phyloP scores from a whole-genome alignment of 2,113 vertebrate species.

The Podiceps cristatus region DNA sequence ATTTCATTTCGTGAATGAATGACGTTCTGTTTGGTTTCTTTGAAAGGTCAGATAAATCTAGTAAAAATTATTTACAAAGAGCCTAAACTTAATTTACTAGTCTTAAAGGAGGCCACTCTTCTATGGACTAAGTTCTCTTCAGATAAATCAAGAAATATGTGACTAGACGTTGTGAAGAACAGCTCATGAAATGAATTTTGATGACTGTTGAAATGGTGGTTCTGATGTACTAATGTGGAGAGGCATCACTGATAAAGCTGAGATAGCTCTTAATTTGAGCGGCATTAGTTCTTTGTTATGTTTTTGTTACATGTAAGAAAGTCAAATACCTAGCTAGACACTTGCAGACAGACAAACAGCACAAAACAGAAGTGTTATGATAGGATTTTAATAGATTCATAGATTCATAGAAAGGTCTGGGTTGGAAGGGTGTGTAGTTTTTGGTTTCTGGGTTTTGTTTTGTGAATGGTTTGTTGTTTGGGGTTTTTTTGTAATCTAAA shows the following conservation, averaged over 20 bases:
- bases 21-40: background rate
- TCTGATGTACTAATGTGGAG: background rate
- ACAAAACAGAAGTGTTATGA: background rate
- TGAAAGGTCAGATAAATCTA: background rate
- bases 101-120: background rate
- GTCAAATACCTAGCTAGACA: background rate
- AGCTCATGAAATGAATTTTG: background rate
- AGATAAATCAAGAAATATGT: background rate
- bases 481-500: background rate
- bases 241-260: background rate
- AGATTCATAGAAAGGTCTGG: too few relatives aligned
- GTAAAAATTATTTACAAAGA: background rate
- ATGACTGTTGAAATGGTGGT: background rate
- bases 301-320: background rate
- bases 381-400: background rate
- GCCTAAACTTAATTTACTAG: background rate
- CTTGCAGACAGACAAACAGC: background rate
- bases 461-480: too few relatives aligned
- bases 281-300: background rate
- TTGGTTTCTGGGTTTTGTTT: background rate
- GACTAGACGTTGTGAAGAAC: background rate
- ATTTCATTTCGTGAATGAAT: background rate
- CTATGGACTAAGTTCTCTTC: background rate
- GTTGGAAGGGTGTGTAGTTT: too few relatives aligned
- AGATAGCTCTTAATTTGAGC: background rate